Base-by-base conservation (phyloP, 2,888 invertebrate species). In the Ametastegia equiseti region DNA sequence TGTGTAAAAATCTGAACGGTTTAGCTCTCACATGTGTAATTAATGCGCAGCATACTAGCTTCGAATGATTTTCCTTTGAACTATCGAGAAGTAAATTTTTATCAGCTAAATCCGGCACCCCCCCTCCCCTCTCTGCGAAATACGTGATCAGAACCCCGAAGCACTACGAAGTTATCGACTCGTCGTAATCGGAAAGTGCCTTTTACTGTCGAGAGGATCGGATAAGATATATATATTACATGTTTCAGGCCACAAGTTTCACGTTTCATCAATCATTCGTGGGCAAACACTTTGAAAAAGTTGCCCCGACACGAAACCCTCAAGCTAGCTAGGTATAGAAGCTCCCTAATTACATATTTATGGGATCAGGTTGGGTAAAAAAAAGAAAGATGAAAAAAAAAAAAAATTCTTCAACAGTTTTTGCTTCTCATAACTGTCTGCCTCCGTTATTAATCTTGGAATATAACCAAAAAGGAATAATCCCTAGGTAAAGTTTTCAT, bases 261-360 rank as follows among this genome's bases (percentile, higher is more conserved):
- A 63, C 71, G 30, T 81, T 81, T 73, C 80, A 81, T 81, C 80
- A 54, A 81, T 81, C 80, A 81, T 81, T 73, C 57, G 60, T 23
- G 60, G 57, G 57, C 71, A 81, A 81, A 81, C 80, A 81, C 80
- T 73, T 73, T 71, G 57, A 81, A 30, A 81, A 81, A 73, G 57
- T 81, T 73, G 42, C 57, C 42, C 42, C 80, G 47, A 81, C 39
- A 69, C 47, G 80, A 60, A 71, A 42, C 71, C 73, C 80, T 77
- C 77, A 19, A 77, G 54, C 57, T 45, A 69, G 36, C 36, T 23
- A 67, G 65, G 77, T 33, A n/a, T 13, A 42, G 45, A 30, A 57
- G 54, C 69, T 57, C 80, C 80, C 80, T 81, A 81, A 81, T 71
- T 81, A 81, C 80, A 81, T 81, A 81, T 81, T 81, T 81, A 81